Evolutionary conservation across 2,797 vertebrate genomes (phyloP), one percentile per base, ranked within the genome.

Genomic region (Dendrocincla fuliginosa): DNA sequence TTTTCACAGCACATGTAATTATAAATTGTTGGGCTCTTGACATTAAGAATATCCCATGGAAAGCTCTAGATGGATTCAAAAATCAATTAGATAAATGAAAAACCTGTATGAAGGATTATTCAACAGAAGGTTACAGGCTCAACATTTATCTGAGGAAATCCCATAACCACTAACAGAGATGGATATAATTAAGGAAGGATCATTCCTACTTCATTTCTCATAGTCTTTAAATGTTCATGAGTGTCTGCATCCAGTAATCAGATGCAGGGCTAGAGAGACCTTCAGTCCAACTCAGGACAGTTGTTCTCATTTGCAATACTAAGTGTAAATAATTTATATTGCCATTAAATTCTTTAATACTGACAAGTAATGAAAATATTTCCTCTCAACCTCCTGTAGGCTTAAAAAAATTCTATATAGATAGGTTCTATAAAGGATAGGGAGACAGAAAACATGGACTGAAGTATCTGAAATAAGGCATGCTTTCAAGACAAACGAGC

Each of bases 31-130:
- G 32, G 52, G 50, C 44, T 80, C 55, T 47, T 69, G 52, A 77
- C 41, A 87, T n/a, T 52, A 80, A 74, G 53, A 56, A 56, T 59
- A 90, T 70, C 49, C 60, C 56, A 53, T 19, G 25, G 30, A 57
- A 83, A 87, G 85, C 44, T 59, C 35, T 44, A 80, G 67, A 49
- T 46, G 33, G 69, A 78, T 86, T 90, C 11, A 76, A 83, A 85
- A 94, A 86, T 57, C 83, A 84, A 91, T 93, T 57, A 96, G 57
- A 70, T 46, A 88, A 93, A 90, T 93, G 14, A 91, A 86, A 93
- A 86, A 32, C 9, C 4, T 74, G 44, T 80, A 23, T 42, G 35
- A 56, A 53, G 53, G 83, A 86, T 90, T 96, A 93, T 56, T 88
- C 49, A 75, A 14, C 56, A 90, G 64, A 85, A 75, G 37, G 33